Percentiles rank a stretch among this genome's conserved stretches.
These are phyloP conservation scores for Eriocheir sinensis DNA, from an alignment of 1,140 invertebrate genomes.

Conservation along the genomic window DNA sequence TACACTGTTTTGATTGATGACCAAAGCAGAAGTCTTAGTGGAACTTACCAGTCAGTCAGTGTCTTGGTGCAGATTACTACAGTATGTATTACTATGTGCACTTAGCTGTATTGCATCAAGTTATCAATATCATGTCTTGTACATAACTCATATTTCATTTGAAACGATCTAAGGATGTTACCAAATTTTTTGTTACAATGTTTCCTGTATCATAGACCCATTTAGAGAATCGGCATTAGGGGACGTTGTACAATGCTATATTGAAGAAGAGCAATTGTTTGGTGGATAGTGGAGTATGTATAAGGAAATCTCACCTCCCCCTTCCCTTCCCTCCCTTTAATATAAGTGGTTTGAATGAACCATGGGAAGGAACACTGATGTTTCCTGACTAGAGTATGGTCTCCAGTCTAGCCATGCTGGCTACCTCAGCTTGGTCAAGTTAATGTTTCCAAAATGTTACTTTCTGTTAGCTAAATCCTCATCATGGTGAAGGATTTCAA, in stretches of 20 bases:
- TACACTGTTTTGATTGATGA: background rate
- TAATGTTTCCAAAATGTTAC: slow-evolving; percentile 17
- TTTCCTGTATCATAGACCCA: slow-evolving; percentile 1
- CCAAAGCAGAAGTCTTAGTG: slow-evolving; percentile 12
- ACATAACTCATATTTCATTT: slow-evolving; percentile 70
- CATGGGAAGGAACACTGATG: slow-evolving; percentile 13
- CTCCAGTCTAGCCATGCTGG: slow-evolving; percentile 19
- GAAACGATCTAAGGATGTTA: slow-evolving; percentile 57
- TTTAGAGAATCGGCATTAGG: background rate
- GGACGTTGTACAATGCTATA: slow-evolving; percentile 14
- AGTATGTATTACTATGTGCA: slow-evolving; percentile 51
- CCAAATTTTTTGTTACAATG: slow-evolving; percentile 48
- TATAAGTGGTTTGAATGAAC: slow-evolving; percentile 16
- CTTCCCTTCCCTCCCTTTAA: background rate
- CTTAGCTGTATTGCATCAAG: slow-evolving; percentile 50
- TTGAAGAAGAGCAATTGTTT: slow-evolving; percentile 1
- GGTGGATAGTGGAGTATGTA: slow-evolving; percentile 1
- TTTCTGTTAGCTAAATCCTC: slow-evolving; percentile 16
- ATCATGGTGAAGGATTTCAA: slow-evolving; percentile 14
- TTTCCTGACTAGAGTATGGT: slow-evolving; percentile 13
- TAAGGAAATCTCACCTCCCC: slow-evolving; percentile 21
- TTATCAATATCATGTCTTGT: slow-evolving; percentile 64
- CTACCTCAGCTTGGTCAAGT: slow-evolving; percentile 21
- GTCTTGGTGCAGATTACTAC: slow-evolving; percentile 58
- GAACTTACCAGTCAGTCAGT: slow-evolving; percentile 12